phyloP scores from a whole-genome alignment of 2,113 vertebrate species.

The Haplochromis vanheusdeni region DNA sequence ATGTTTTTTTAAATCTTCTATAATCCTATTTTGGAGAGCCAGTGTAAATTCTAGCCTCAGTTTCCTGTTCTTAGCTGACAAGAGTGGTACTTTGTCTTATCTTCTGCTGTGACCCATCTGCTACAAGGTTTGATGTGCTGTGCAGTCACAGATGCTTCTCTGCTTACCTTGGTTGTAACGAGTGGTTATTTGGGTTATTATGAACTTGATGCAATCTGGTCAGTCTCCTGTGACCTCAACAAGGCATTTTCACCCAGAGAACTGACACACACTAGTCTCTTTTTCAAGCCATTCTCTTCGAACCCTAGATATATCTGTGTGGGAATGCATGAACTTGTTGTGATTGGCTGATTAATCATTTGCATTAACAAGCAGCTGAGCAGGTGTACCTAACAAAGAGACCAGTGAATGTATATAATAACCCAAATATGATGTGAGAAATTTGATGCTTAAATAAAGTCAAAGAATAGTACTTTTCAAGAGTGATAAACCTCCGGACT shows the following conservation, averaged over 20 bases:
- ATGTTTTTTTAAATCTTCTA: rapidly evolving
- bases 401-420: not conserved
- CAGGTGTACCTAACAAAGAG: not conserved
- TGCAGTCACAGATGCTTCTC: not conserved
- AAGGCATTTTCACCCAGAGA: not conserved
- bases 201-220: not conserved
- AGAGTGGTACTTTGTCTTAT: not conserved
- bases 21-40: not conserved
- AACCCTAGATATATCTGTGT: not conserved
- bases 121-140: not conserved
- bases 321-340: not conserved
- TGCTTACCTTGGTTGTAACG: not conserved
- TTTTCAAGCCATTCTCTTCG: not conserved
- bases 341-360: not conserved
- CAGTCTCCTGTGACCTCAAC: not conserved
- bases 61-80: not conserved
- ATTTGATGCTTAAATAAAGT: not conserved
- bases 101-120: not conserved
- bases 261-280: not conserved
- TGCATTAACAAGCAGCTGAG: not conserved
- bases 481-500: rapidly evolving
- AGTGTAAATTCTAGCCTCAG: not conserved
- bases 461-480: not conserved
- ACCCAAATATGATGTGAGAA: not conserved
- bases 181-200: not conserved